Evolutionary conservation across 2,888 invertebrate species (phyloP).

Genomic region (Hirtodrosophila duncani): DNA sequence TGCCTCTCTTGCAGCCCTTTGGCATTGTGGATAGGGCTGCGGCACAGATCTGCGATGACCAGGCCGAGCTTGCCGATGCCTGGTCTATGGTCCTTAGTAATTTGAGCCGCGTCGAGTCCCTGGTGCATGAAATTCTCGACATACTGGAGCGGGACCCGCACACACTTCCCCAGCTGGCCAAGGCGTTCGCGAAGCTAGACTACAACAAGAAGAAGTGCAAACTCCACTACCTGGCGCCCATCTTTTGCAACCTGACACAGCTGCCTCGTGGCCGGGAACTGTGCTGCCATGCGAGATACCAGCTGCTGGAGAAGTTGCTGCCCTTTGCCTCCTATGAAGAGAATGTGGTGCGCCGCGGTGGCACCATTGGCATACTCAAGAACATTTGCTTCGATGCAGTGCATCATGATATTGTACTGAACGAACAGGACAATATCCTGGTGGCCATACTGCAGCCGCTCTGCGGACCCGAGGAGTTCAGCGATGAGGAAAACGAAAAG

Average conservation of each 20-base stretch:
- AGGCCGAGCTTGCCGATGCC: conserved; percentile 83
- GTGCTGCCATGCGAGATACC: conserved; percentile 82
- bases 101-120: conserved; percentile 85
- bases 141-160: conserved; percentile 79
- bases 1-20: conserved; percentile 56
- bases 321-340: conserved; percentile 84
- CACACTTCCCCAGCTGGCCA: conserved; percentile 81
- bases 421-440: conserved; percentile 83
- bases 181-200: conserved; percentile 83
- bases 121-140: conserved; percentile 81
- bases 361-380: no score
- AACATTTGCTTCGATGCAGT: conserved; percentile 90
- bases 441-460: conserved; percentile 88
- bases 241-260: conserved; percentile 84
- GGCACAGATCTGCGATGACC: conserved; percentile 80
- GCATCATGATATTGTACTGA: conserved; percentile 81
- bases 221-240: conserved; percentile 85
- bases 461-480: no score
- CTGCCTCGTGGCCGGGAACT: conserved; percentile 81
- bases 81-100: conserved; percentile 91
- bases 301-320: conserved; percentile 81
- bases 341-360: conserved; percentile 84
- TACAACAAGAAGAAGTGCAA: conserved; percentile 86
- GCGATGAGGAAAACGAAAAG: conserved; percentile 92
- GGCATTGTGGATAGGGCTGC: no score